Percentiles rank a stretch among this genome's conserved stretches.
Conservation (phyloP, 2,888 invertebrate species). For the Chrysolina oricalcia region DNA sequence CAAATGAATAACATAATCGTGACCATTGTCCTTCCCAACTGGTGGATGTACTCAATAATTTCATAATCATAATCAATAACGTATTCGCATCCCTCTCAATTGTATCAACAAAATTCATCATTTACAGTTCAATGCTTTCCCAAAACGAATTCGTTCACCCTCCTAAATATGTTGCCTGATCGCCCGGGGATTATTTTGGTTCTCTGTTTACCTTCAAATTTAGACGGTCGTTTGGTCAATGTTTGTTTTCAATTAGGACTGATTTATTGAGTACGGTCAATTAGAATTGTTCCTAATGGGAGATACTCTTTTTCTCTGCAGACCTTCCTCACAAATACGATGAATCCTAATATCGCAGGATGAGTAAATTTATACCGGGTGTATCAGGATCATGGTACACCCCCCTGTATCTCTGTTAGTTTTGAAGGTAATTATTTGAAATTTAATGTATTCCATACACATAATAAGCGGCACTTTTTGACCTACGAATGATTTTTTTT, state of each 20-base stretch:
- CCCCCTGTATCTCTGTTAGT: no score
- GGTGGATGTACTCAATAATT: no score
- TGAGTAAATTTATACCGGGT: not conserved
- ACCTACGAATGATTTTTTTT: no score
- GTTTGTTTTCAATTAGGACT: constrained; percentile 34
- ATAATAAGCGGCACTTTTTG: no score
- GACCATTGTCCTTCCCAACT: no score
- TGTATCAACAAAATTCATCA: not conserved
- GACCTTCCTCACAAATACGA: no score
- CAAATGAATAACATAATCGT: no score
- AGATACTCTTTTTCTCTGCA: not conserved
- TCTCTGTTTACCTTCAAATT: constrained; percentile 14
- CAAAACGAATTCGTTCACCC: not conserved
- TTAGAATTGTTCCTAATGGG: constrained; percentile 16
- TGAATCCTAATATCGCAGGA: not conserved
- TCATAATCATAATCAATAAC: no score
- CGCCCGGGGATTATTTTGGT: constrained; percentile 13
- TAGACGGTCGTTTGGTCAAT: constrained; percentile 23
- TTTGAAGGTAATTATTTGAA: no score
- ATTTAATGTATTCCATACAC: no score
- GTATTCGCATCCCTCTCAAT: no score
- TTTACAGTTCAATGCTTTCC: not conserved
- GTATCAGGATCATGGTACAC: no score
- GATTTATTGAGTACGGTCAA: constrained; percentile 20
- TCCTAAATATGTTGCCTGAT: constrained; percentile 7